Conservation (phyloP, 2,797 vertebrate genomes). For the Pristis pectinata region DNA sequence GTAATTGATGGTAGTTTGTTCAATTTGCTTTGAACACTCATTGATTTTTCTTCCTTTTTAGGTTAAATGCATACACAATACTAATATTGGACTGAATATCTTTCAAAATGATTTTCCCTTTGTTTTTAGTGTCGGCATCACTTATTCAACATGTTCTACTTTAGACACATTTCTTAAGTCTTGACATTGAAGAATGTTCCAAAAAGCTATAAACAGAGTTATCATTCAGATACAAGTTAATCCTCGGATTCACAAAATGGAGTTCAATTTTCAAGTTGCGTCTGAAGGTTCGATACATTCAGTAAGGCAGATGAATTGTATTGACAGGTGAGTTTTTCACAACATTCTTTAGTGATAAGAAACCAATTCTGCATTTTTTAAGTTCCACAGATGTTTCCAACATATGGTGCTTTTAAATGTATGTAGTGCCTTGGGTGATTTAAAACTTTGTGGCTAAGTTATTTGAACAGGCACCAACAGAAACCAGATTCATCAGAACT, state of each 20-base stretch:
- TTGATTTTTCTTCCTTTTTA: neutral
- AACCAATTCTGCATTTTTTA: neutral
- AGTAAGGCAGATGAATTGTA: constrained; percentile 58
- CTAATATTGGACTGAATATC: neutral
- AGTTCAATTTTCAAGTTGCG: constrained; percentile 48
- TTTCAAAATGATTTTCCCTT: constrained; percentile 12
- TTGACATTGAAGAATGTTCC: constrained; percentile 54
- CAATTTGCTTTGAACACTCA: neutral
- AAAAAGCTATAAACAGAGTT: constrained; percentile 45
- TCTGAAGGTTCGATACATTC: constrained; percentile 41
- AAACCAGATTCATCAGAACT: constrained; percentile 52
- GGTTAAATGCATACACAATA: constrained; percentile 20
- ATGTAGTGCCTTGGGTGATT: neutral
- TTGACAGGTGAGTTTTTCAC: constrained; percentile 22
- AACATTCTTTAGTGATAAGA: neutral
- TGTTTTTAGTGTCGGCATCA: neutral
- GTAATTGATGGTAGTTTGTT: neutral
- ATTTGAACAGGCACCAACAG: constrained; percentile 64
- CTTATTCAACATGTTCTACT: constrained; percentile 44
- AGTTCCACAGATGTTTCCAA: neutral
- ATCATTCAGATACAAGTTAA: constrained; percentile 5
- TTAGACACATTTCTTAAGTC: constrained; percentile 48
- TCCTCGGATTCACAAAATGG: constrained; percentile 40
- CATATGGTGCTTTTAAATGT: neutral
- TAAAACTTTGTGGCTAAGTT: constrained; percentile 23